Base-by-base conservation (phyloP, 2,797 vertebrate species). In the Cetoscarus ocellatus region DNA sequence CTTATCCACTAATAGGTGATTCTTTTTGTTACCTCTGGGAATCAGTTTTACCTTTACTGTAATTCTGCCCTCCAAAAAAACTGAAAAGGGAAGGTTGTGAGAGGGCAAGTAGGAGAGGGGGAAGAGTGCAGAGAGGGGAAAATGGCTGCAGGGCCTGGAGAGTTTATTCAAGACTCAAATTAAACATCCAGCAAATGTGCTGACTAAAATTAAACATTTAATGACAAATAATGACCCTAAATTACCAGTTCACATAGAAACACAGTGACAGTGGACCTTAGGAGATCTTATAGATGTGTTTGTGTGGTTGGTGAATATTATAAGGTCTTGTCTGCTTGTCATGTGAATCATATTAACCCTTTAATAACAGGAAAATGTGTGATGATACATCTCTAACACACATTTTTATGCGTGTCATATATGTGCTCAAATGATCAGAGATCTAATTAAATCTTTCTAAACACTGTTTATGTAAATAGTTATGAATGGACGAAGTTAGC, bases 161-260 rank as follows among this genome's bases (percentile, higher is more conserved):
- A 88, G 93, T 95, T 96, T 96, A 95, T 96, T 96, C 96, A 95
- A 96, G 93, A 94, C 93, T 95, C 93, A 95, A 96, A 96, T 96
- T 95, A 96, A 95, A 95, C 93, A 93, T 89, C 88, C 91, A 94
- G 94, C 92, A 94, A 93, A 94, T 91, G 92, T 86, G 79, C 86
- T 90, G 91, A 92, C 92, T 75, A 75, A 94, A 95, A 95, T 95
- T 91, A 96, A 95, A 94, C 93, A 92, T 93, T 95, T 95, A 95
- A 96, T 96, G 94, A 94, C 94, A 95, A 95, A 94, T 95, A 91
- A 95, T 93, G 72, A 70, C 47, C 89, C 89, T 10, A 84, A 89
- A 95, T 95, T 94, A 94, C 93, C 92, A 92, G 90, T 88, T 92
- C 92, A 92, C 90, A 92, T 91, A 61, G 47, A 77, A 15, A 79